Evolutionary conservation across 2,888 invertebrate species (phyloP).

Genomic region (Agrochola lota): DNA sequence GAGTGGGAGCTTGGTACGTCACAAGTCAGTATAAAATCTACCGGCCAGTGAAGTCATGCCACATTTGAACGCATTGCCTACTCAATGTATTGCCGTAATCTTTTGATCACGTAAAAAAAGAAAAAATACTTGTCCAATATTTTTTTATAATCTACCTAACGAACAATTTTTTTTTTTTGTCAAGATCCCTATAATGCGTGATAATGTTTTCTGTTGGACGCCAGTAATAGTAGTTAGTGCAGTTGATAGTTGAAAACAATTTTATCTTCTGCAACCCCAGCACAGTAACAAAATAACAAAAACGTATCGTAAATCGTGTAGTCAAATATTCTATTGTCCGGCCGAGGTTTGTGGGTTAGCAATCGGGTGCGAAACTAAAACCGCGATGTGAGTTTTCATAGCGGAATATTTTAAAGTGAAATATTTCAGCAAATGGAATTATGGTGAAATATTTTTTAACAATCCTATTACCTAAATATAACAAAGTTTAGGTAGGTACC

Average conservation of each 20-base stretch:
- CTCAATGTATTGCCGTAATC: too few species aligned
- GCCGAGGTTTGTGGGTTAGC: not conserved
- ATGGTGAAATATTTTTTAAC: not conserved
- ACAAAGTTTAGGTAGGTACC: not conserved
- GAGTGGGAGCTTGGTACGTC: too few species aligned
- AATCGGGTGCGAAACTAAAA: not conserved
- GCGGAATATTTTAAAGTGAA: not conserved
- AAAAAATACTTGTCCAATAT: too few species aligned
- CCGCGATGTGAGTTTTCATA: not conserved
- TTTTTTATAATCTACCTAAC: too few species aligned
- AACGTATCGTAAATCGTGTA: not conserved
- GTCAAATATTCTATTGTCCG: not conserved
- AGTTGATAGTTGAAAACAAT: not conserved
- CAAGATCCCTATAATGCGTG: not conserved
- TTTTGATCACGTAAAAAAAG: too few species aligned
- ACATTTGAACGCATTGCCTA: too few species aligned
- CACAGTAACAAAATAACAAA: not conserved
- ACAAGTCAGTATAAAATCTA: too few species aligned
- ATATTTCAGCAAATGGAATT: not conserved
- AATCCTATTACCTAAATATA: not conserved
- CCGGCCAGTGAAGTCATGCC: too few species aligned
- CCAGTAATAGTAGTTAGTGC: not conserved
- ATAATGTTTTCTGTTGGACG: not conserved
- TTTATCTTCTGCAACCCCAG: not conserved
- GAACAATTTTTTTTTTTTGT: too few species aligned